phyloP scores from a whole-genome alignment of 2,888 invertebrate species.

The Melolontha melolontha region DNA sequence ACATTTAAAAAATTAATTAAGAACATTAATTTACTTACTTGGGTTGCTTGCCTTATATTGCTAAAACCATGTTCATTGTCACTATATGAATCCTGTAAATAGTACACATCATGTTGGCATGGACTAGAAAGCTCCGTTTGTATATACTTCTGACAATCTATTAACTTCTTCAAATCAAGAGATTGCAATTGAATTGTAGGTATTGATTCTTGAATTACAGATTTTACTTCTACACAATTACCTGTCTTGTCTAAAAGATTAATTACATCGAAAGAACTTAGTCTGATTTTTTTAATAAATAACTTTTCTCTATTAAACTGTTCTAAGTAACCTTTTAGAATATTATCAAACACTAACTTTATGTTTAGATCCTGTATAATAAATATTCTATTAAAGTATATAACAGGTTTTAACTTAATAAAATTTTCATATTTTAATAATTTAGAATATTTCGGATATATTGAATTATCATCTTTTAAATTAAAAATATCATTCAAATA shows the following conservation, averaged over 20 bases:
- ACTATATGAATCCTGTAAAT: conserved; percentile 35
- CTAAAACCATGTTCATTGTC: conserved; percentile 35
- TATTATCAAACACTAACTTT: conserved; percentile 42
- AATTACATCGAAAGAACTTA: conserved; percentile 10
- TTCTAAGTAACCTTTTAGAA: conserved; percentile 47
- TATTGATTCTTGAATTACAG: conserved; percentile 4
- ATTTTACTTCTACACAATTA: conserved; percentile 15
- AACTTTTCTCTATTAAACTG: conserved; percentile 45
- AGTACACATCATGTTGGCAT: conserved; percentile 19
- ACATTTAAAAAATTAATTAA: neutral
- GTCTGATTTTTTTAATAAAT: conserved; percentile 44
- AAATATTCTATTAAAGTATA: conserved; percentile 45
- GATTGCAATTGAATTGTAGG: conserved; percentile 23
- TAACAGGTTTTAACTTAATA: conserved; percentile 39
- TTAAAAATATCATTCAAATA: conserved; percentile 25
- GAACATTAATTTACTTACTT: conserved; percentile 50
- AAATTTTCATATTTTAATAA: conserved; percentile 44
- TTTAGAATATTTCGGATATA: conserved; percentile 35
- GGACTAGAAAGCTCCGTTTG: conserved; percentile 11
- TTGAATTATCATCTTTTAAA: neutral
- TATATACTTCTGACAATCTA: conserved; percentile 41
- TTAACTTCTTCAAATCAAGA: conserved; percentile 21
- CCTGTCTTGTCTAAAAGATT: conserved; percentile 1
- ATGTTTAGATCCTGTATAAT: conserved; percentile 38
- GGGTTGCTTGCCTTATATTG: conserved; percentile 47